Base-by-base conservation (phyloP, 1,140 invertebrate genomes). In the Formica selysi region DNA sequence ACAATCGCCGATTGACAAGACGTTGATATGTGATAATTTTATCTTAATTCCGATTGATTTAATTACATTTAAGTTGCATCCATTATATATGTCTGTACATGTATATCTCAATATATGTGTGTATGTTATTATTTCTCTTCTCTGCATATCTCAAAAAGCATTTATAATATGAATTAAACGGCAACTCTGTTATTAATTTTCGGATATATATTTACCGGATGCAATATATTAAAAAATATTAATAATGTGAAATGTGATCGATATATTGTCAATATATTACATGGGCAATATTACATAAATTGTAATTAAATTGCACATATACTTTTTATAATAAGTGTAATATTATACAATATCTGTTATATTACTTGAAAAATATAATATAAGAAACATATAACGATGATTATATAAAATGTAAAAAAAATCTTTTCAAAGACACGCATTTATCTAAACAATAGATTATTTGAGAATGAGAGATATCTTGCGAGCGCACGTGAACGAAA, bases 11-110 rank as follows among this genome's bases (percentile, higher is more conserved):
- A 48, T 71, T 10, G 76, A 38, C 26, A 13, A 76, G 64, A 32
- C 41, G n/a, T n/a, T 13, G 57, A 70, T 48, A 29, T 22, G 4
- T 11, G 41, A 36, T 44, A 80, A 86, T 74, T 57, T 76, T 29
- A 88, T 88, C n/a, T 59, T 41, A 32, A 73, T 65, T 74, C 59
- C 57, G 29, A 3, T 22, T 68, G 38, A 88, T 88, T 48, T 86
- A 44, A 76, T 44, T 76, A 62, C 51, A 11, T 26, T 29, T 48
- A 32, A 73, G 4, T 73, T 54, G 5, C 48, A 29, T n/a, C 29
- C 70, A 26, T 62, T 86, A 10, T 32, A 8, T 48, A 13, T 3
- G 48, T 10, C 1, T 51, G 32, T 57, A 32, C 29, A 32, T 32
- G 29, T 51, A 26, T 10, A 36, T 71, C 3, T 70, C 32, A 11